Evolutionary conservation across 1,140 invertebrate genomes (phyloP).

Genomic region (Drosophila neocordata): DNA sequence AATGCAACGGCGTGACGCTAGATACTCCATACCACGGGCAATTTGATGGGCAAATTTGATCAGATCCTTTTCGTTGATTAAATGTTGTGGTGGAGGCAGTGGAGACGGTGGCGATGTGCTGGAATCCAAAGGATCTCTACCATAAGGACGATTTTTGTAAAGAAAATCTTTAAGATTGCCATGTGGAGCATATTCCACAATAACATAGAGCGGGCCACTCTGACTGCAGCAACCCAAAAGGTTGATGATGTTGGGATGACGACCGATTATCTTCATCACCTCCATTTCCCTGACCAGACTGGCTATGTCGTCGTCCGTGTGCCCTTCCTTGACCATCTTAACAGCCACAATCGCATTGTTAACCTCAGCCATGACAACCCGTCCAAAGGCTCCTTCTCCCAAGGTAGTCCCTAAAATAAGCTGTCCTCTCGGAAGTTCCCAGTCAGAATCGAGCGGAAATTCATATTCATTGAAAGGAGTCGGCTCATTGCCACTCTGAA

Average conservation of each 20-base stretch:
- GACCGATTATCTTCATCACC: constrained; percentile 99
- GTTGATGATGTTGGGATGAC: constrained; percentile 98
- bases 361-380: constrained; percentile 94
- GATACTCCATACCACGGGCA: constrained; percentile 98
- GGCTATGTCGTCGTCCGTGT: constrained; percentile 98
- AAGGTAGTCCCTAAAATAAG: constrained; percentile 91
- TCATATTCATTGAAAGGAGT: constrained; percentile 94
- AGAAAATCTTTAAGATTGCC: constrained; percentile 98
- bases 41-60: constrained; percentile 98
- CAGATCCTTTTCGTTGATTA: constrained; percentile 95
- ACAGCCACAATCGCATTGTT: constrained; percentile 96
- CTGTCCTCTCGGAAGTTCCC: constrained; percentile 93
- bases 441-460: constrained; percentile 94
- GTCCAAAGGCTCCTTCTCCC: constrained; percentile 97
- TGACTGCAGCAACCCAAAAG: constrained; percentile 98
- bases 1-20: constrained; percentile 96
- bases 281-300: constrained; percentile 99
- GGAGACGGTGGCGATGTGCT: constrained; percentile 32
- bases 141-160: constrained; percentile 89
- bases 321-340: constrained; percentile 99
- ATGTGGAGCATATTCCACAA: constrained; percentile 97
- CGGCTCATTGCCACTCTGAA: constrained; percentile 85
- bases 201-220: constrained; percentile 95
- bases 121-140: constrained; percentile 83
- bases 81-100: constrained; percentile 85